A percentile compares a stretch with the other conserved stretches of the same genome.
phyloP scores from a whole-genome alignment of 1,140 invertebrate species.

The Marisa cornuarietis region DNA sequence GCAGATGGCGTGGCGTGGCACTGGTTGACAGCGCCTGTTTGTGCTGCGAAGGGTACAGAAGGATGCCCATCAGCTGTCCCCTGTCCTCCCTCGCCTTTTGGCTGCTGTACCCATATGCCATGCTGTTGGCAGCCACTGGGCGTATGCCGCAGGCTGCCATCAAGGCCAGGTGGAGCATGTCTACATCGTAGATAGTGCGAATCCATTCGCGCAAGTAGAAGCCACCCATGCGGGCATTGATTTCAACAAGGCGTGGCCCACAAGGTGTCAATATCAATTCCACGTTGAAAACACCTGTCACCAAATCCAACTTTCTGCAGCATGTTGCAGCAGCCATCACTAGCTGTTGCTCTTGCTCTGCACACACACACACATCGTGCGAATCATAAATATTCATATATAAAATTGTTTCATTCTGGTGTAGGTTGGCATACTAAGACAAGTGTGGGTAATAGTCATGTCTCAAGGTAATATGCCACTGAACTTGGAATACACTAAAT shows the following conservation, averaged over 20 bases:
- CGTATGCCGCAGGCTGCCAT: conserved; percentile 37
- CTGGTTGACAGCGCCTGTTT: conserved; percentile 17
- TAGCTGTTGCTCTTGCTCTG: not conserved
- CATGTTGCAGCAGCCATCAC: conserved; percentile 12
- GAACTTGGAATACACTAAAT: too few relatives aligned
- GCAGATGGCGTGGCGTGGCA: not conserved
- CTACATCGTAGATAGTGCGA: conserved; percentile 33
- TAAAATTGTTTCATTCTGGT: not conserved
- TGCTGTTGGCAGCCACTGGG: conserved; percentile 27
- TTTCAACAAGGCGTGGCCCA: conserved; percentile 29
- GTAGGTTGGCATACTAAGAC: not conserved
- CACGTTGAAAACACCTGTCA: conserved; percentile 29
- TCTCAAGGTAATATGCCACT: too few relatives aligned
- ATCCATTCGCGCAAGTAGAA: conserved; percentile 23
- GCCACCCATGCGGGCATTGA: conserved; percentile 29
- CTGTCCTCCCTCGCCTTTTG: not conserved
- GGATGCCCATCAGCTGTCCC: conserved; percentile 36
- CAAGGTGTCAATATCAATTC: conserved; percentile 25
- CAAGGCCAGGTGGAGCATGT: conserved; percentile 35
- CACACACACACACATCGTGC: too few relatives aligned
- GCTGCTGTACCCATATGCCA: not conserved
- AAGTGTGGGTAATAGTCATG: too few relatives aligned
- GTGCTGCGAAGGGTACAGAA: conserved; percentile 40
- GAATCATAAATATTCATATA: too few relatives aligned
- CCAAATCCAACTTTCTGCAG: conserved; percentile 17